These are phyloP conservation scores for Pogona vitticeps DNA, from an alignment of 2,113 vertebrate genomes.

Conservation along the genomic window DNA sequence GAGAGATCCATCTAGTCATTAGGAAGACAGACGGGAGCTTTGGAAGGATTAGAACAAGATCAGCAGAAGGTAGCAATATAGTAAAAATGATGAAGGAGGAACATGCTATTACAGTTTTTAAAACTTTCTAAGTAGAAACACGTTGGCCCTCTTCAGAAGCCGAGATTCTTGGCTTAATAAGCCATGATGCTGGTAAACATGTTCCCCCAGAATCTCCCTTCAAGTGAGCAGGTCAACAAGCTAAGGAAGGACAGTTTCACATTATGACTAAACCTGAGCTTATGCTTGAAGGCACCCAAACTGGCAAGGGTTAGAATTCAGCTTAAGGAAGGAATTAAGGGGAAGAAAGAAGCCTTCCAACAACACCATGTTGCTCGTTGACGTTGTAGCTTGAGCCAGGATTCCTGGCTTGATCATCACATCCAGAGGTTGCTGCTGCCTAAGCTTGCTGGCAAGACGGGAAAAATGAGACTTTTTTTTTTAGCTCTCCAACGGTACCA, in stretches of 20 bases:
- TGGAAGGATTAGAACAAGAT: conserved; percentile 38
- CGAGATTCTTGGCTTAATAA: not conserved
- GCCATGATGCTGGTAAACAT: not conserved
- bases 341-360: no score
- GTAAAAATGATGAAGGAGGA: not conserved
- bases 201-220: not conserved
- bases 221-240: not conserved
- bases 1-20: conserved; percentile 24
- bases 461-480: not conserved
- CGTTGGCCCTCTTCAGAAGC: not conserved
- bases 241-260: not conserved
- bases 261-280: no score
- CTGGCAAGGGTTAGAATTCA: not conserved
- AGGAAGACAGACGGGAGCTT: conserved; percentile 25
- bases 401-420: not conserved
- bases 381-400: not conserved
- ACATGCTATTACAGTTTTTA: conserved; percentile 37
- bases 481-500: not conserved
- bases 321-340: not conserved
- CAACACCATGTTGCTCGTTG: not conserved
- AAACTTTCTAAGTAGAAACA: not conserved
- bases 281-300: not conserved
- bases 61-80: conserved; percentile 43
- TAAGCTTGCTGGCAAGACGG: not conserved
- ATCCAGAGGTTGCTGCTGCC: not conserved